Percentiles rank a stretch among this genome's conserved stretches.
These are phyloP conservation scores for Proisotoma minuta DNA, from an alignment of 2,888 invertebrate species.

Conservation along the genomic window DNA sequence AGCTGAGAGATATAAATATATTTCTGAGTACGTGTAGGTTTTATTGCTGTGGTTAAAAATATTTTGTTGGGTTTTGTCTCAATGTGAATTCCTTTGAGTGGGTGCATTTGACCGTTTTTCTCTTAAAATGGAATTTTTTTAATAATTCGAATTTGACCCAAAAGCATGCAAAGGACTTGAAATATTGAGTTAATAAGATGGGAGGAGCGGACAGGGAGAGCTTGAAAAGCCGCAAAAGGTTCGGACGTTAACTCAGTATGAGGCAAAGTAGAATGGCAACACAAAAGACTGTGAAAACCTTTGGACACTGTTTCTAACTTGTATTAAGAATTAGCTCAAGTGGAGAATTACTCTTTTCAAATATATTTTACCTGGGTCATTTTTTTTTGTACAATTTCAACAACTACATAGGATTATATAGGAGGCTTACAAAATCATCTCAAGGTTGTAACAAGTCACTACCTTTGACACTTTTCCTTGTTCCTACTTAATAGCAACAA, in stretches of 20 bases:
- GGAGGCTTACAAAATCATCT: neutral
- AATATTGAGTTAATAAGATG: conserved; percentile 18
- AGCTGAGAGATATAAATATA: no score
- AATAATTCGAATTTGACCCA: conserved; percentile 10
- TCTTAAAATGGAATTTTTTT: conserved; percentile 10
- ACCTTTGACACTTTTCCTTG: conserved; percentile 13
- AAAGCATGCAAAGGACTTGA: conserved; percentile 14
- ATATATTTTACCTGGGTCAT: conserved; percentile 10
- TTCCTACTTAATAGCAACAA: neutral
- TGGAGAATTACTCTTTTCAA: conserved; percentile 3
- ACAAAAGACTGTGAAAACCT: conserved; percentile 11
- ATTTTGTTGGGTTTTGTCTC: conserved; percentile 6
- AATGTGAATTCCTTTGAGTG: conserved; percentile 4
- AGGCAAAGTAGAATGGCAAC: conserved; percentile 15
- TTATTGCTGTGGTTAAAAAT: no score
- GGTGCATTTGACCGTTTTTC: conserved; percentile 6
- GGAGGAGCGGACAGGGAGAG: conserved; percentile 3
- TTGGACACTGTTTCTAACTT: conserved; percentile 12
- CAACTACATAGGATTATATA: neutral
- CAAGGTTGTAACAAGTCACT: conserved; percentile 14
- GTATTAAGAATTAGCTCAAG: neutral
- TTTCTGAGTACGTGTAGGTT: no score
- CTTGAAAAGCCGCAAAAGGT: conserved; percentile 13
- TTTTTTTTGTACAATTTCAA: conserved; percentile 7
- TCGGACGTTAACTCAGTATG: conserved; percentile 15